These are phyloP conservation scores for Diplodus puntazzo DNA, from an alignment of 2,797 vertebrate species.

Conservation along the genomic window DNA sequence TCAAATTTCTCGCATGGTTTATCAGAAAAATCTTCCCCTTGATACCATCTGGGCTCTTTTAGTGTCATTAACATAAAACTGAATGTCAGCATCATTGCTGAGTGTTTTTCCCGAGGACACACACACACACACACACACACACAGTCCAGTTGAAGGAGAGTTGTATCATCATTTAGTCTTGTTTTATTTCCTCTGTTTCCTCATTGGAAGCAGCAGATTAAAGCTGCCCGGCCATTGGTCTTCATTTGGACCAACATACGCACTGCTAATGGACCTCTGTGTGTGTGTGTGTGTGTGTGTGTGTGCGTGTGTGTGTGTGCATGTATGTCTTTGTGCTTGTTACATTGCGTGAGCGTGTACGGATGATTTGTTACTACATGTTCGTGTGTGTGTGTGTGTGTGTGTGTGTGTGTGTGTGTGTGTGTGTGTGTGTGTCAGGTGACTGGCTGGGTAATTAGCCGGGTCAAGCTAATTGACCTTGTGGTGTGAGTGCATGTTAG, in stretches of 20 bases:
- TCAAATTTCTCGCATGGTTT: neutral
- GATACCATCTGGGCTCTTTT: neutral
- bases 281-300: slow-evolving; percentile 41
- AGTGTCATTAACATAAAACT: slow-evolving; percentile 3
- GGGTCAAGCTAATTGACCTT: slow-evolving; percentile 92
- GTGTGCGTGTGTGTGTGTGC: slow-evolving; percentile 56
- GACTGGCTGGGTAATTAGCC: slow-evolving; percentile 87
- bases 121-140: slow-evolving; percentile 45
- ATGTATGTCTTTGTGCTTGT: slow-evolving; percentile 12
- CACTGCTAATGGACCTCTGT: slow-evolving; percentile 78
- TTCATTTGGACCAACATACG: slow-evolving; percentile 93
- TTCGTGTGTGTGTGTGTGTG: slow-evolving; percentile 26
- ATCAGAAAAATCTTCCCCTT: neutral
- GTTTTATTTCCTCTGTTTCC: slow-evolving; percentile 89
- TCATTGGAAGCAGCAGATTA: slow-evolving; percentile 91
- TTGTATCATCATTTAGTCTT: slow-evolving; percentile 92
- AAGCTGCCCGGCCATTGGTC: slow-evolving; percentile 90
- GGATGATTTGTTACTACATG: slow-evolving; percentile 29
- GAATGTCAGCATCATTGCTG: slow-evolving; percentile 28
- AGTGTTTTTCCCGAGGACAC: slow-evolving; percentile 38
- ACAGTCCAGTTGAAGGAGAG: slow-evolving; percentile 84
- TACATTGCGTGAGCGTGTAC: slow-evolving; percentile 19
- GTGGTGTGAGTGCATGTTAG: slow-evolving; percentile 68
- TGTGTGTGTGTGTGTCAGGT: slow-evolving; percentile 27
- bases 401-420: slow-evolving; percentile 20